phyloP scores from a whole-genome alignment of 2,888 invertebrate species.

The Tachystola acroxantha region DNA sequence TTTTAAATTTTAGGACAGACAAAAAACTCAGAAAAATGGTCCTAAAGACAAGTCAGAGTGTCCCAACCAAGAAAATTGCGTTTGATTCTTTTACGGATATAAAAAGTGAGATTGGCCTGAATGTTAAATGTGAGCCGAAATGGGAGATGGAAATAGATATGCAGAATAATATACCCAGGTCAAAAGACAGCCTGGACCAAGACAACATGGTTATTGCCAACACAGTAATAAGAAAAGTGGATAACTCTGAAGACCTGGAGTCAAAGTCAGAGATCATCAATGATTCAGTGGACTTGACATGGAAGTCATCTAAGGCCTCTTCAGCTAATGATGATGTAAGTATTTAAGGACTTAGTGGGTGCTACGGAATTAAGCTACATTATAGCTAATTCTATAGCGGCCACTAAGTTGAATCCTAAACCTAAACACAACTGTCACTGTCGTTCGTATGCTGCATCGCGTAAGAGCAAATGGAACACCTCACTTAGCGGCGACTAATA shows the following conservation, averaged over 20 bases:
- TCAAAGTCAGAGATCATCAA: conserved; percentile 23
- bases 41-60: conserved; percentile 34
- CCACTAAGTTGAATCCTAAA: no score
- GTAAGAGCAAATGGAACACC: no score
- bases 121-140: conserved; percentile 59
- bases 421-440: no score
- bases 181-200: conserved; percentile 41
- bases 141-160: conserved; percentile 70
- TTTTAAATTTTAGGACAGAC: conserved; percentile 58
- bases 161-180: conserved; percentile 23
- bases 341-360: no score
- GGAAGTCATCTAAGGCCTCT: conserved; percentile 35
- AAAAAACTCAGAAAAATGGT: conserved; percentile 52
- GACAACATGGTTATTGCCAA: conserved; percentile 67
- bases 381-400: no score
- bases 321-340: conserved; percentile 45
- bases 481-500: no score
- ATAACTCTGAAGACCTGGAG: conserved; percentile 31
- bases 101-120: conserved; percentile 67
- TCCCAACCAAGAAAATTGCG: conserved; percentile 63
- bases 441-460: no score
- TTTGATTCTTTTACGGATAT: conserved; percentile 71
- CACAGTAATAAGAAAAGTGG: conserved; percentile 69
- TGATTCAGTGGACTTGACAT: conserved; percentile 44
- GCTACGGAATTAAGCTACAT: no score